Conservation (phyloP, 2,797 vertebrate species). For the Telmatherina bonti region DNA sequence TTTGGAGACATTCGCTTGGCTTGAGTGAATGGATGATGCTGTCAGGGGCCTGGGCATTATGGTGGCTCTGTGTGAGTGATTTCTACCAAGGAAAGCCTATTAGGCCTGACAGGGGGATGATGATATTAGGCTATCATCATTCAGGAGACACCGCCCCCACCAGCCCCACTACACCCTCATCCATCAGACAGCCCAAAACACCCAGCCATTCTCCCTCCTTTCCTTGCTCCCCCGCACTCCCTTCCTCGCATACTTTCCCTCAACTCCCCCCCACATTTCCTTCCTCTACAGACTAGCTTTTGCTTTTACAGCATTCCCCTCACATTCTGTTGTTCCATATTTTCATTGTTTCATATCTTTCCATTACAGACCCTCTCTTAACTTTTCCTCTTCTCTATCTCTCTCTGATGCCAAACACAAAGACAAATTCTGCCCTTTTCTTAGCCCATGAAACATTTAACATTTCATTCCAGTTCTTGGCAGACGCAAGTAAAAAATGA, state of each 20-base stretch:
- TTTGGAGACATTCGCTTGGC: conserved; percentile 95
- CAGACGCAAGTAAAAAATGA: conserved; percentile 98
- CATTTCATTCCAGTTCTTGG: conserved; percentile 99
- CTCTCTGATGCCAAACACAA: conserved; percentile 92
- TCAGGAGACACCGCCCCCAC: conserved; percentile 94
- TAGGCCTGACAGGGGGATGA: conserved; percentile 99
- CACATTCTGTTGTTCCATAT: conserved; percentile 53
- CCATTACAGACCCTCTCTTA: conserved; percentile 53
- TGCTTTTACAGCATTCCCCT: conserved; percentile 37
- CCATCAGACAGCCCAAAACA: conserved; percentile 92
- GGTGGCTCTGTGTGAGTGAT: conserved; percentile 99
- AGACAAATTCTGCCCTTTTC: conserved; percentile 99
- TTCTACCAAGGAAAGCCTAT: conserved; percentile 99
- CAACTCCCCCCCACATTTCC: conserved; percentile 33
- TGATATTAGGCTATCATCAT: conserved; percentile 99
- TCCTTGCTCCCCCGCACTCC: conserved; percentile 49
- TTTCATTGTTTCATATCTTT: conserved; percentile 64
- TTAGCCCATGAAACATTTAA: conserved; percentile 99
- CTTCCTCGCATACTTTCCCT: conserved; percentile 43
- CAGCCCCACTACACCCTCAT: conserved; percentile 92
- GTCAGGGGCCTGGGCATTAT: conserved; percentile 97
- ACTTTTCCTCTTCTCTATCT: conserved; percentile 47
- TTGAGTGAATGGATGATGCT: conserved; percentile 97
- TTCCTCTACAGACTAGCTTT: conserved; percentile 25
- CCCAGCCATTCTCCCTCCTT: conserved; percentile 83